Evolutionary conservation across 2,888 invertebrate species (phyloP), one percentile per base, ranked within the genome.

Genomic region (Tanaodytes sp.): DNA sequence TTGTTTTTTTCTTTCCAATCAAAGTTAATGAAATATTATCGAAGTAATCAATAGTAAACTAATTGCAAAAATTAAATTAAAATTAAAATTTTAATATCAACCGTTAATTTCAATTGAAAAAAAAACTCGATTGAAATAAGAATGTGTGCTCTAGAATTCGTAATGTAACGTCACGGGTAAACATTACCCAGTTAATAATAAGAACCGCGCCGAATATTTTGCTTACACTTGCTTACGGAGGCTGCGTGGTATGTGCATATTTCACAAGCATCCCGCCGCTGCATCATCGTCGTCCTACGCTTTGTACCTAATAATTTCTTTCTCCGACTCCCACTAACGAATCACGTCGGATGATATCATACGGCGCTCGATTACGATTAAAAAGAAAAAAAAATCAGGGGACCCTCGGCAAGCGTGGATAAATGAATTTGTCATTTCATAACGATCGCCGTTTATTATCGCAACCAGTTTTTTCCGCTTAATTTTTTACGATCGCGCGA

Each of bases 211-310:
- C 37, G 55, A 36, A 67, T 57, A 19, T 57, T 62, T 67, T 62
- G 67, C 67, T 62, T 57, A 57, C 45, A 57, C 57, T 62, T 57
- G 67, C 62, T 55, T 36, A 20, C 12, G 62, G 55, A 62, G 57
- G 67, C 67, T 62, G 51, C n/a, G 52, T 40, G 59, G 59, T 20
- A 12, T 52, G 33, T 54, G 23, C 43, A 42, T 51, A 19, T 65
- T 51, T 30, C 57, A 27, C 57, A 58, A 57, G 40, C 49, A 20
- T 46, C 39, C 31, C 40, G 48, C 40, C 27, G 11, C 20, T 27
- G 48, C 51, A 4, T 27, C 27, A 46, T 54, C 39, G 51, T 48
- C 67, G 39, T 55, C 67, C 67, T 61, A 67, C 67, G 55, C 67
- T 49, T 43, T 55, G 55, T n/a, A n/a, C n/a, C 49, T 37, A 39